These are phyloP conservation scores for Hemicrepidius hirtus DNA, from an alignment of 2,888 invertebrate genomes.

Conservation along the genomic window DNA sequence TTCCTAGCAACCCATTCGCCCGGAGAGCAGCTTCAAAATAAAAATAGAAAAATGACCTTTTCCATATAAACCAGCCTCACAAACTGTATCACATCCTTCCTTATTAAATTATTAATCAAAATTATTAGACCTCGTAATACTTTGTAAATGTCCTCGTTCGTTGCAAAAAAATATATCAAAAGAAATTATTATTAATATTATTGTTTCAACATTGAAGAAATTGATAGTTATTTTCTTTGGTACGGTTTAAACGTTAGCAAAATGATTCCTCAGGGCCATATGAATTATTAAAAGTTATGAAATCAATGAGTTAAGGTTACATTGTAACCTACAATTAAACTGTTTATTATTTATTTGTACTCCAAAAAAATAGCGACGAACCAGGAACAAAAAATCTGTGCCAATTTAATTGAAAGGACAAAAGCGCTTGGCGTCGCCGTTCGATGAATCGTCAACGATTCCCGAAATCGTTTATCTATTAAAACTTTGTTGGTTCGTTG, in stretches of 20 bases:
- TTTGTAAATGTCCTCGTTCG: background rate
- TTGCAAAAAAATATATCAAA: slow-evolving; percentile 17
- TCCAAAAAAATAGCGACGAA: slow-evolving; percentile 40
- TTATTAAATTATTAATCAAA: slow-evolving; percentile 8
- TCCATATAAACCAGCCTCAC: background rate
- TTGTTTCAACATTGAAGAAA: slow-evolving; percentile 49
- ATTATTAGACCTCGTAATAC: slow-evolving; percentile 5
- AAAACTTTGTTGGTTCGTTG: slow-evolving; percentile 45
- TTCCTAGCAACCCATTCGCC: too few relatives aligned
- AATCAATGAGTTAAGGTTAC: slow-evolving; percentile 52
- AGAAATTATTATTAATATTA: slow-evolving; percentile 12
- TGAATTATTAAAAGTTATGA: slow-evolving; percentile 51
- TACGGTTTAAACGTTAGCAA: slow-evolving; percentile 37
- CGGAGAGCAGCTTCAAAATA: too few relatives aligned
- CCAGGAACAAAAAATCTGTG: slow-evolving; percentile 52
- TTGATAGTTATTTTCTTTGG: slow-evolving; percentile 33
- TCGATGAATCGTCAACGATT: slow-evolving; percentile 35
- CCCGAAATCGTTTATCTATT: slow-evolving; percentile 47
- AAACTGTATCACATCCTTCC: background rate
- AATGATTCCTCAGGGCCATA: slow-evolving; percentile 47
- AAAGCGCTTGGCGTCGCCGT: slow-evolving; percentile 10
- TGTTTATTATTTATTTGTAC: slow-evolving; percentile 40
- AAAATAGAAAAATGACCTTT: background rate
- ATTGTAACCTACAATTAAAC: slow-evolving; percentile 50
- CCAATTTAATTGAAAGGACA: slow-evolving; percentile 49